Percentiles rank a stretch among this genome's conserved stretches.
Evolutionary conservation across 2,888 invertebrate species (phyloP).

Genomic region (Mesoligia furuncula): DNA sequence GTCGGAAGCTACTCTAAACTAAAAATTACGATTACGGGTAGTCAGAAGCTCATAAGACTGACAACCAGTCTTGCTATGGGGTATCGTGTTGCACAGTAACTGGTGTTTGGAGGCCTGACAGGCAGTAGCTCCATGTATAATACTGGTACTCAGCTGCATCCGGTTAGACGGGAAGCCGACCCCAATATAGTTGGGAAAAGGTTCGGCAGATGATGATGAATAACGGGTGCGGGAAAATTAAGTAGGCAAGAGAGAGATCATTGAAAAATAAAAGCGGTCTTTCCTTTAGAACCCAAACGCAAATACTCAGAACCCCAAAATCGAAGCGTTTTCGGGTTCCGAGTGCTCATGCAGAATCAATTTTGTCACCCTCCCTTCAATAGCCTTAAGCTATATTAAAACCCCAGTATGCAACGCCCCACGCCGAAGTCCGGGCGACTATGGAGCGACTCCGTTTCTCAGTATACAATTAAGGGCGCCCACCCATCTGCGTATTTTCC

Average conservation of each 20-base stretch:
- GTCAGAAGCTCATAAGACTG: not conserved
- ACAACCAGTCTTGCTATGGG: not conserved
- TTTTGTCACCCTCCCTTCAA: not conserved
- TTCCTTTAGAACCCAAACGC: not conserved
- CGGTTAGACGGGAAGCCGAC: not conserved
- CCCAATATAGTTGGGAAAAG: no score
- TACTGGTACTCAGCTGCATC: not conserved
- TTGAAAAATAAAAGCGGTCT: not conserved
- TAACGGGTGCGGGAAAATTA: not conserved
- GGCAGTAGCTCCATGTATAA: no score
- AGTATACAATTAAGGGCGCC: slow-evolving; percentile 32
- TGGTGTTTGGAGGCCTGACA: not conserved
- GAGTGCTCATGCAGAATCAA: not conserved
- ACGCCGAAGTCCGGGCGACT: not conserved
- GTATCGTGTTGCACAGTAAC: not conserved
- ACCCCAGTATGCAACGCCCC: slow-evolving; percentile 13
- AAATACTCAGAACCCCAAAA: not conserved
- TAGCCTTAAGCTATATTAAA: not conserved
- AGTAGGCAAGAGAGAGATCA: not conserved
- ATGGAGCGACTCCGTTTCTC: slow-evolving; percentile 15
- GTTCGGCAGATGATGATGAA: not conserved
- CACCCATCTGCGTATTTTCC: slow-evolving; percentile 33
- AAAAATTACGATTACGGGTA: not conserved
- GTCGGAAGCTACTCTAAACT: no score
- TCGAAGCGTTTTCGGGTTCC: no score